phyloP scores from a whole-genome alignment of 2,113 vertebrate genomes.

The Lepisosteus osseus region DNA sequence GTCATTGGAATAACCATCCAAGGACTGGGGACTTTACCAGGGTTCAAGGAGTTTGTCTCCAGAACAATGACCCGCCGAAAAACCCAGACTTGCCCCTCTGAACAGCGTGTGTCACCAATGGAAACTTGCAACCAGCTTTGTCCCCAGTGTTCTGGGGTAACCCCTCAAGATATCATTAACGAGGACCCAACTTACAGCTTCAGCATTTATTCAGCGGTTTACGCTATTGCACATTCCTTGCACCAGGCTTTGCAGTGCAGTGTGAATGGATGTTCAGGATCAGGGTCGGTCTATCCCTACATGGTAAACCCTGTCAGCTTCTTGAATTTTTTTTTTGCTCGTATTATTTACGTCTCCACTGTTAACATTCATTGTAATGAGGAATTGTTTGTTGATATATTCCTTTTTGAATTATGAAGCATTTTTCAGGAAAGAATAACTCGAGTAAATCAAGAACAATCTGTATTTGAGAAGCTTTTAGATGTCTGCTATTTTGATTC shows the following conservation, averaged over 20 bases:
- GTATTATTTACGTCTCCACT: no score
- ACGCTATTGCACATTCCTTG: slow-evolving; percentile 49
- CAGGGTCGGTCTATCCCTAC: slow-evolving; percentile 52
- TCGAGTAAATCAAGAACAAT: no score
- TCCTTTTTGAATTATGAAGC: no score
- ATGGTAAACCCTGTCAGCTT: slow-evolving; percentile 46
- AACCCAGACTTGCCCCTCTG: fast-evolving
- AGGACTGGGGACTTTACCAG: slow-evolving; percentile 18
- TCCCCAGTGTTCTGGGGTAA: neutral
- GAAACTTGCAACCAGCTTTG: slow-evolving; percentile 42
- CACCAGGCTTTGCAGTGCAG: slow-evolving; percentile 53
- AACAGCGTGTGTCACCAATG: slow-evolving; percentile 1
- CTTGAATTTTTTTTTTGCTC: no score
- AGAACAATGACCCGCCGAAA: neutral
- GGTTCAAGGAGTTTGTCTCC: slow-evolving; percentile 31
- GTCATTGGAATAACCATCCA: slow-evolving; percentile 49
- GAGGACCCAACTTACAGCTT: slow-evolving; percentile 26
- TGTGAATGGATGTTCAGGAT: slow-evolving; percentile 36
- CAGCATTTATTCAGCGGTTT: slow-evolving; percentile 43
- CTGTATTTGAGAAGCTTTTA: no score
- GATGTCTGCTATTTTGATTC: no score
- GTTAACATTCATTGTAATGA: no score
- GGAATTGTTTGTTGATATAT: no score
- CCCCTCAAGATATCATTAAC: fast-evolving
- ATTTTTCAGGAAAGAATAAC: no score